Evolutionary conservation across 2,888 invertebrate species (phyloP).

Genomic region (Folsomia manolachei): DNA sequence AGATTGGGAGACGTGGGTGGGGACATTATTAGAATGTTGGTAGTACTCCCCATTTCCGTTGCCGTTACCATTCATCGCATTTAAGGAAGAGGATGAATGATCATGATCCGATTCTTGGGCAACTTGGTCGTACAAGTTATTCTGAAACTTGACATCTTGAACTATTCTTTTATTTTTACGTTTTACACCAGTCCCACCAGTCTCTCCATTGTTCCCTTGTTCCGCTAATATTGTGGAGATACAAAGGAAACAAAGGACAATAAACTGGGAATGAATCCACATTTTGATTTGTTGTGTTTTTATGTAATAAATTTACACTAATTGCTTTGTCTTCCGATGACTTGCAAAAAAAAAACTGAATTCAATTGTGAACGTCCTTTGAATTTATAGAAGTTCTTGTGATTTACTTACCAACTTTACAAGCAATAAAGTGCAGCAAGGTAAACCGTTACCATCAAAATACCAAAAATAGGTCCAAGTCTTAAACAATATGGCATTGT

Average conservation of each 20-base stretch:
- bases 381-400: background rate
- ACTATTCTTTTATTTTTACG: background rate
- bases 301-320: background rate
- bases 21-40: too few relatives aligned
- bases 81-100: too few relatives aligned
- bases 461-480: too few relatives aligned
- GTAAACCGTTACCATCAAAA: background rate
- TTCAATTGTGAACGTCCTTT: background rate
- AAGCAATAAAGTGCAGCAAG: background rate
- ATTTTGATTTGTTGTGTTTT: background rate
- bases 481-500: background rate
- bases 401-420: slow-evolving; percentile 2
- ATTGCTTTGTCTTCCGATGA: background rate
- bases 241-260: background rate
- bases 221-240: background rate
- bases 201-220: background rate
- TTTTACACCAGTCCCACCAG: background rate
- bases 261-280: too few relatives aligned
- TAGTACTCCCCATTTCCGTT: too few relatives aligned
- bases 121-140: background rate
- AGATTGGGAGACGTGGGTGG: background rate
- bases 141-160: background rate
- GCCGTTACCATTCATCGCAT: background rate
- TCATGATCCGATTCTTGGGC: background rate
- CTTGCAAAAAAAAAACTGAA: background rate